Conservation (phyloP, 2,888 invertebrate species). For the Hemicrepidius hirtus region DNA sequence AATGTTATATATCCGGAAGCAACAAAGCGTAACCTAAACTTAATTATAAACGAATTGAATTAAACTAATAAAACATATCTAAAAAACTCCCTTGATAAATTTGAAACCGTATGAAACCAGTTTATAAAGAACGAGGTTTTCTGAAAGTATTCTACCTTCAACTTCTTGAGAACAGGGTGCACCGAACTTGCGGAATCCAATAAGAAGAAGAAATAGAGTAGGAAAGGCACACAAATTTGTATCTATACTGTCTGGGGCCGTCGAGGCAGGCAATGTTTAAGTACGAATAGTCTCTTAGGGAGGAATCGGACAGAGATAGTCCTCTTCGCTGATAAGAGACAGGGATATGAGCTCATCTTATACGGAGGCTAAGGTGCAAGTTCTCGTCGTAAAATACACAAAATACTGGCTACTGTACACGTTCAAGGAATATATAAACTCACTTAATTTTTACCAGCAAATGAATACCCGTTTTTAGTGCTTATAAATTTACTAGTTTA, state of each 20-base stretch:
- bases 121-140: constrained; percentile 26
- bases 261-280: constrained; percentile 62
- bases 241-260: constrained; percentile 64
- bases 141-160: constrained; percentile 36
- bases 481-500: constrained; percentile 44
- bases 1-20: too few species aligned
- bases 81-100: background rate
- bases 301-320: constrained; percentile 57
- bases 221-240: constrained; percentile 65
- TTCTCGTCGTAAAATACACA: constrained; percentile 66
- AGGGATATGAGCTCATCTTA: constrained; percentile 63
- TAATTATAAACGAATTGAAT: constrained; percentile 2
- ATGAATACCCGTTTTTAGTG: constrained; percentile 37
- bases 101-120: constrained; percentile 13
- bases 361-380: constrained; percentile 65
- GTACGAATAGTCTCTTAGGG: constrained; percentile 61
- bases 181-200: constrained; percentile 57
- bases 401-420: constrained; percentile 68
- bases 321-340: constrained; percentile 60
- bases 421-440: constrained; percentile 52
- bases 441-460: constrained; percentile 47
- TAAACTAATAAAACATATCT: constrained; percentile 3
- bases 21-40: background rate
- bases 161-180: constrained; percentile 44
- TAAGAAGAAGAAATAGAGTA: constrained; percentile 62